Conservation (phyloP, 1,140 invertebrate genomes). For the Bombus picipes region DNA sequence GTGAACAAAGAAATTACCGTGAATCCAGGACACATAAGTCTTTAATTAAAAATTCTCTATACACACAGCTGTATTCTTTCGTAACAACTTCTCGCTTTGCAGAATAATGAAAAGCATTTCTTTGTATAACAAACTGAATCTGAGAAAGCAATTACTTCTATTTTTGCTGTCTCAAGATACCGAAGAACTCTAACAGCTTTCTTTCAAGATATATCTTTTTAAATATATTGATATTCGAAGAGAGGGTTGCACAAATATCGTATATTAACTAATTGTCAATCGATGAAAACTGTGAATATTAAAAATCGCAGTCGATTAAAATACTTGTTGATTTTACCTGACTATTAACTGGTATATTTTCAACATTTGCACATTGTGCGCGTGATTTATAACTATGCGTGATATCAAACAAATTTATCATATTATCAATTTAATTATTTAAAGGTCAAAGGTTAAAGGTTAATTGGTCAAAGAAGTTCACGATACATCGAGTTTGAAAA, state of each 20-base stretch:
- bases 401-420: background rate
- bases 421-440: background rate
- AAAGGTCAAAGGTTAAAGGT: background rate
- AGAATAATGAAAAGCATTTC: constrained; percentile 25
- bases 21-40: constrained; percentile 26
- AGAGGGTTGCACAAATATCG: background rate
- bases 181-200: background rate
- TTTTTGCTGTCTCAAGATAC: background rate
- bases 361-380: background rate
- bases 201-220: background rate
- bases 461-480: background rate
- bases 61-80: constrained; percentile 15
- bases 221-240: background rate
- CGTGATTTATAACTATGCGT: background rate
- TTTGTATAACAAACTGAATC: background rate
- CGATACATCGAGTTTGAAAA: no score
- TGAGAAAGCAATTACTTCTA: background rate
- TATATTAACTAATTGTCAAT: background rate
- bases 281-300: background rate
- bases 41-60: constrained; percentile 65
- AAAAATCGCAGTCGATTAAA: no score
- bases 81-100: constrained; percentile 14
- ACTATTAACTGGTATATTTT: background rate
- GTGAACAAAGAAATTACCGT: constrained; percentile 36
- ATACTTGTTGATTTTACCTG: no score